Base-by-base conservation (phyloP, 2,797 vertebrate genomes). In the Champsocephalus esox region DNA sequence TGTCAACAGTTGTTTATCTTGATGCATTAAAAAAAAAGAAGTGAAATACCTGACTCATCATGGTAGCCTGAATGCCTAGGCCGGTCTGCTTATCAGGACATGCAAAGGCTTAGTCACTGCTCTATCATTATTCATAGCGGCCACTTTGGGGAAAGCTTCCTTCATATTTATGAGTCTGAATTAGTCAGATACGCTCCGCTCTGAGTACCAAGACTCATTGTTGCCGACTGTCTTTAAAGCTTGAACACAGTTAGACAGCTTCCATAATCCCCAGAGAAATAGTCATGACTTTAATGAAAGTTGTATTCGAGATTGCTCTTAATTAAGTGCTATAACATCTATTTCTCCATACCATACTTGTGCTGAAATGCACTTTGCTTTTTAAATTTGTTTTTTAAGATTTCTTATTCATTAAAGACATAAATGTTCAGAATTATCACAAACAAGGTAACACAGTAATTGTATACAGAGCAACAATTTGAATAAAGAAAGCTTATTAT, bases 71-170 rank as follows among this genome's bases (percentile, higher is more conserved):
- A 44, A 75, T 41, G 73, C 52, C 13, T 48, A 55, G 50, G 54
- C 19, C 13, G 13, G 69, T 34, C 66, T 74, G 45, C 58, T 66
- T 74, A 54, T 46, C 34, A 19, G 58, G 72, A 77, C 75, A 60
- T 32, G 54, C 54, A 3, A 11, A 46, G 58, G 59, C 80, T 63
- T 76, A 87, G 77, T 85, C 90, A 85, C 59, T 21, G 70, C 66
- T 45, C 13, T 66, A 66, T 80, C 65, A 76, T 89, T 87, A 75
- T 88, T 89, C 80, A 74, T 75, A 77, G 83, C 74, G 50, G 54
- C 54, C 57, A 79, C 51, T 74, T 54, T 79, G 48, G 60, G 34
- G 45, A 73, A 45, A 67, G 71, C 57, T 58, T 71, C 43, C 69
- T 81, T 77, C 63, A 44, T 68, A 79, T 75, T 83, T 73, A 86